phyloP scores from a whole-genome alignment of 2,888 invertebrate genomes.

The Drosophila neoperkinsi region DNA sequence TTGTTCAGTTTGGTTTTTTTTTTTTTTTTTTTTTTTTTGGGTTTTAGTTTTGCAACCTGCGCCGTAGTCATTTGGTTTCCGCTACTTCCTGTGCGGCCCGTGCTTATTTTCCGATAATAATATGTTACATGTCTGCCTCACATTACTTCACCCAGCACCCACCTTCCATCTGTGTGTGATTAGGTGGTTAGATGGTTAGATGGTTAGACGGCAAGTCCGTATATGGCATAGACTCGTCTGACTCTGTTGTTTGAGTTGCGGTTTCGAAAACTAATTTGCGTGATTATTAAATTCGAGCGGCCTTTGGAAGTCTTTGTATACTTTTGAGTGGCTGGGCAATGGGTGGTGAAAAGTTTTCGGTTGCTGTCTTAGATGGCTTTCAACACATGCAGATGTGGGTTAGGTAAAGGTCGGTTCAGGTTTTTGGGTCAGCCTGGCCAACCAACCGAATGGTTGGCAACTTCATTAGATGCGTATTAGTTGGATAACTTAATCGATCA shows the following conservation, averaged over 20 bases:
- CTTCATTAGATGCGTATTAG: conserved; percentile 69
- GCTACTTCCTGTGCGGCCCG: conserved; percentile 63
- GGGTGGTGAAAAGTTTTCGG: conserved; percentile 44
- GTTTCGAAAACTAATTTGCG: conserved; percentile 77
- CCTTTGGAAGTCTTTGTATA: neutral
- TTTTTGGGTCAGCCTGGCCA: neutral
- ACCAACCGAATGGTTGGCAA: conserved; percentile 24
- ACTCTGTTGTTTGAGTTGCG: conserved; percentile 59
- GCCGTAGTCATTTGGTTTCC: conserved; percentile 74
- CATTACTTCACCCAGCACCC: neutral
- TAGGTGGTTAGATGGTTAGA: conserved; percentile 37
- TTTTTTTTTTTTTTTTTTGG: conserved; percentile 18
- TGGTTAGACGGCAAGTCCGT: conserved; percentile 11
- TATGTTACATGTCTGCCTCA: conserved; percentile 66
- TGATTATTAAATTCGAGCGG: conserved; percentile 71
- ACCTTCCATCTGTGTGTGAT: conserved; percentile 30
- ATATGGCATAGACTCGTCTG: conserved; percentile 22
- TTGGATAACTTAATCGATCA: conserved; percentile 59
- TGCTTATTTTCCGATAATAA: conserved; percentile 75
- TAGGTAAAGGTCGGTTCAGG: conserved; percentile 19
- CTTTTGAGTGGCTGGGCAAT: neutral
- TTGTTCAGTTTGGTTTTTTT: conserved; percentile 16
- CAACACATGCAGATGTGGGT: conserved; percentile 52
- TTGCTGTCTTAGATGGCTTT: conserved; percentile 34
- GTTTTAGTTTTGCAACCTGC: conserved; percentile 56